Percentiles rank a stretch among this genome's conserved stretches.
Evolutionary conservation across 1,140 invertebrate genomes (phyloP).

Genomic region (Manduca sexta): DNA sequence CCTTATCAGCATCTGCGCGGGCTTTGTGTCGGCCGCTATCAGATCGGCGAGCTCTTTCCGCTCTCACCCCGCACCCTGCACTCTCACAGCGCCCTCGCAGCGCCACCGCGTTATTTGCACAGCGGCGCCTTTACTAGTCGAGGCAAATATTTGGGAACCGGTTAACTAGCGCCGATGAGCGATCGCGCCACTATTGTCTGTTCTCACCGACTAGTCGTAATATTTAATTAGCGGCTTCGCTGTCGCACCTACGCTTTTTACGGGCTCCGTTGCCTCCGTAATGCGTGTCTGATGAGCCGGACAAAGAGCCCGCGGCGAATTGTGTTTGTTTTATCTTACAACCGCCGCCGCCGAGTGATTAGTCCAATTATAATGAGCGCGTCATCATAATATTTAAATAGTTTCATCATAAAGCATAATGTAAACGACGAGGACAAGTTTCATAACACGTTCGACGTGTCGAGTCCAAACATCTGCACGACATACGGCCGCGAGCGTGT

Average conservation of each 20-base stretch:
- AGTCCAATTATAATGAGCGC: constrained; percentile 41
- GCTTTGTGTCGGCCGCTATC: constrained; percentile 23
- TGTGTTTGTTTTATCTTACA: constrained; percentile 48
- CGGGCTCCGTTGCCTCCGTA: constrained; percentile 14
- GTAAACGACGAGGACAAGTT: not conserved
- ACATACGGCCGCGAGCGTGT: constrained; percentile 10
- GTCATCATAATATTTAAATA: constrained; percentile 28
- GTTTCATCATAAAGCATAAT: constrained; percentile 12
- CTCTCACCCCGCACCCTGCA: constrained; percentile 4
- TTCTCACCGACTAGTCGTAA: constrained; percentile 56
- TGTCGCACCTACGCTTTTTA: constrained; percentile 52
- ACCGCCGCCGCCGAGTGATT: constrained; percentile 42
- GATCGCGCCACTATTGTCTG: constrained; percentile 53
- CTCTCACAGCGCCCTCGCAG: constrained; percentile 4
- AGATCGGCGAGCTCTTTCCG: constrained; percentile 25
- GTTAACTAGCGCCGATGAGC: constrained; percentile 62
- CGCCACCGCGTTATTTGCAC: constrained; percentile 34
- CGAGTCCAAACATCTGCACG: constrained; percentile 12
- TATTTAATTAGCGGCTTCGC: constrained; percentile 65
- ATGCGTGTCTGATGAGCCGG: constrained; percentile 30
- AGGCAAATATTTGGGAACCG: constrained; percentile 63
- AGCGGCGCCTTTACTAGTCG: constrained; percentile 54
- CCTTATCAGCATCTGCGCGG: constrained; percentile 37
- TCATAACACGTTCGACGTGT: not conserved
- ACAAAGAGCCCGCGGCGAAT: constrained; percentile 47